phyloP scores from a whole-genome alignment of 2,888 invertebrate species.

The Coecobrya sp. region DNA sequence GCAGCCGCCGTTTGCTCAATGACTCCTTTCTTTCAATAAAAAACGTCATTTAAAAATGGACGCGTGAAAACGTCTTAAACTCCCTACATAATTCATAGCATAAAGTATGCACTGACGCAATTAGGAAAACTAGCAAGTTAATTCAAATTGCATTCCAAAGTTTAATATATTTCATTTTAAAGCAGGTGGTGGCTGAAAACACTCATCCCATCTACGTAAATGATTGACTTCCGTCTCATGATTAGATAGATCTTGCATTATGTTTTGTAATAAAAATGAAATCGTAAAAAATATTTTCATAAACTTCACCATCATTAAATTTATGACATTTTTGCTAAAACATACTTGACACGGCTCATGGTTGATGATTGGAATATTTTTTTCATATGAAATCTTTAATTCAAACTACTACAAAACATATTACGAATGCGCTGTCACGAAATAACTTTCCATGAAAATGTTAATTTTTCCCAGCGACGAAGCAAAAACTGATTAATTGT shows the following conservation, averaged over 20 bases:
- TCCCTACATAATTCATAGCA: too few species aligned
- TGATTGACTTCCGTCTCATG: background rate
- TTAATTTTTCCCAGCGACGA: background rate
- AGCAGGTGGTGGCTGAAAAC: too few species aligned
- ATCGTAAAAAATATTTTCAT: background rate
- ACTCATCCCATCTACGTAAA: background rate
- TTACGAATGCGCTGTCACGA: conserved; percentile 6
- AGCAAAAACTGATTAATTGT: background rate
- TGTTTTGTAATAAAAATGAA: background rate
- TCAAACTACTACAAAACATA: background rate
- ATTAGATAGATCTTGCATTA: background rate
- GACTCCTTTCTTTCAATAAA: too few species aligned
- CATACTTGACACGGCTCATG: background rate
- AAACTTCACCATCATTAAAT: background rate
- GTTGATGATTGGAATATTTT: background rate
- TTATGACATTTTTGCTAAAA: background rate
- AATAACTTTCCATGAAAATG: conserved; percentile 23
- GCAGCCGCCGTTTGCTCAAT: too few species aligned
- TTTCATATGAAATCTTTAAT: background rate
- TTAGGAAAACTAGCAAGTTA: too few species aligned
- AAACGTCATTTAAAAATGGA: too few species aligned
- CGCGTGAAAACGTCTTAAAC: too few species aligned
- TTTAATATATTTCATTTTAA: too few species aligned
- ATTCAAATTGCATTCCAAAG: too few species aligned
- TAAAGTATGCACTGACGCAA: too few species aligned